These are phyloP conservation scores for Achlya flavicornis DNA, from an alignment of 2,888 invertebrate species.

Conservation along the genomic window DNA sequence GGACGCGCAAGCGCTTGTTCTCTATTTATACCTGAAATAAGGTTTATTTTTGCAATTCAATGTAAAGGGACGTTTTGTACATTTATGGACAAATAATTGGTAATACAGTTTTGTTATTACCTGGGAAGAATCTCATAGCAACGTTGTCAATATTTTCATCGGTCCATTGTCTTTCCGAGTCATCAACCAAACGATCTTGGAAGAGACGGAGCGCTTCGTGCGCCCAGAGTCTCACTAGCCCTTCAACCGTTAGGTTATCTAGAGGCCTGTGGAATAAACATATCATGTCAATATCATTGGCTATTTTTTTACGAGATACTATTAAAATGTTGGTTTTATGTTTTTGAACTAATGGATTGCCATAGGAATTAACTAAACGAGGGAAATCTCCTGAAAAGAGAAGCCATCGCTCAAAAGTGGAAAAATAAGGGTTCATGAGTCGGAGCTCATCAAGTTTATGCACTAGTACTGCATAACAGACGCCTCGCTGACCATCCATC, in stretches of 20 bases:
- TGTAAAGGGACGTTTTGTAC: neutral
- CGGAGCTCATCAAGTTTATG: no score
- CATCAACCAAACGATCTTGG: constrained; percentile 97
- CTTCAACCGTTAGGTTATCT: constrained; percentile 95
- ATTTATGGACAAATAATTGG: neutral
- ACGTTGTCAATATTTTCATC: constrained; percentile 98
- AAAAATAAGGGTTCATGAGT: no score
- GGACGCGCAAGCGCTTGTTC: constrained; percentile 95
- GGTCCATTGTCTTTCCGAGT: constrained; percentile 97
- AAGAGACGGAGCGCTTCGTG: constrained; percentile 99
- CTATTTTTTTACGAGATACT: no score
- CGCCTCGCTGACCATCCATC: no score
- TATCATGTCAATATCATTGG: no score
- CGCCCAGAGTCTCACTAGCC: constrained; percentile 98
- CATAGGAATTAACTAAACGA: no score
- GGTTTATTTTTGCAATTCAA: neutral
- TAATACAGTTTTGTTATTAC: constrained; percentile 48
- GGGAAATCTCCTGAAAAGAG: no score
- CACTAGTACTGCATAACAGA: no score
- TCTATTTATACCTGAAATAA: constrained; percentile 87
- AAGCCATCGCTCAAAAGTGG: no score
- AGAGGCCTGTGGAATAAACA: constrained; percentile 86
- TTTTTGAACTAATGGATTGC: no score
- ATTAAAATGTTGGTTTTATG: no score
- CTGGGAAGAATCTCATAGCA: constrained; percentile 97